Evolutionary conservation across 2,888 invertebrate genomes (phyloP).

Genomic region (Coremacera marginata): DNA sequence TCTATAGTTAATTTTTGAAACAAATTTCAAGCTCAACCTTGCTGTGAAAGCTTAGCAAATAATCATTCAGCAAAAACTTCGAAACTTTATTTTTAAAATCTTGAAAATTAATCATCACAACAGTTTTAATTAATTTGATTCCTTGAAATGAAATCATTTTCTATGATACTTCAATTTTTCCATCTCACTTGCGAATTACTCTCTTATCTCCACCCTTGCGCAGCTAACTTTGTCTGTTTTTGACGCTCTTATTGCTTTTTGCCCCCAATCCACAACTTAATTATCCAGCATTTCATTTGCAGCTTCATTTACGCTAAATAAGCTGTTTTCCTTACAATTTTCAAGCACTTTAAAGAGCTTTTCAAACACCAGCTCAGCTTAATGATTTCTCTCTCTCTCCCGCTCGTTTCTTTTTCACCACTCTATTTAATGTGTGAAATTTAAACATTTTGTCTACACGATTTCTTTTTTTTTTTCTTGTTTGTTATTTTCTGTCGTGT

Average conservation of each 20-base stretch:
- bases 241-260: background rate
- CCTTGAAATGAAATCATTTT: no score
- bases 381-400: background rate
- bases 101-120: no score
- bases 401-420: background rate
- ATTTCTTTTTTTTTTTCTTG: background rate
- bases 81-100: no score
- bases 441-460: background rate
- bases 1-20: no score
- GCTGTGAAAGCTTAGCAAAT: no score
- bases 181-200: background rate
- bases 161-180: no score
- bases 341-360: constrained; percentile 17
- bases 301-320: constrained; percentile 11
- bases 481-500: background rate
- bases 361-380: constrained; percentile 8
- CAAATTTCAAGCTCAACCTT: no score
- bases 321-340: constrained; percentile 5
- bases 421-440: constrained; percentile 24
- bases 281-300: background rate
- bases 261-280: background rate
- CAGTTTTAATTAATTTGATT: no score
- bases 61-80: no score
- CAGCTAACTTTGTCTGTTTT: background rate
- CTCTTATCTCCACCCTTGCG: background rate